Percentiles rank a stretch among this genome's conserved stretches.
These are phyloP conservation scores for Tribolium castaneum DNA, from an alignment of 1,140 invertebrate species.

Conservation along the genomic window DNA sequence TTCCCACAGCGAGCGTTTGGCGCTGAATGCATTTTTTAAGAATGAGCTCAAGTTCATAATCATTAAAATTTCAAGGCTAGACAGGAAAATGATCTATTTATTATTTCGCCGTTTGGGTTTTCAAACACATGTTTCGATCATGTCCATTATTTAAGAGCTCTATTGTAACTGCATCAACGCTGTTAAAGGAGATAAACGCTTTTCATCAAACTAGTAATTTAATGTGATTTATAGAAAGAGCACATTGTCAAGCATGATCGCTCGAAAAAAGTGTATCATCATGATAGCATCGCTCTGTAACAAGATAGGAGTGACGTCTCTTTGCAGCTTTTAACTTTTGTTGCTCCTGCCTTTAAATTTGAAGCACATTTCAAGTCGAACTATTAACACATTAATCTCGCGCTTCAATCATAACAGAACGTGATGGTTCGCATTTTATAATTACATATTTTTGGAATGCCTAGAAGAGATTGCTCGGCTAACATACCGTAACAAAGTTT, in stretches of 20 bases:
- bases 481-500: slow-evolving; percentile 32
- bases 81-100: neutral
- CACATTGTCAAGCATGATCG: neutral
- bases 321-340: neutral
- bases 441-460: slow-evolving; percentile 9
- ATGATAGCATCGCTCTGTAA: neutral
- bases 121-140: slow-evolving; percentile 15
- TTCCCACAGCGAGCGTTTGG: too few species aligned
- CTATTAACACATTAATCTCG: too few species aligned
- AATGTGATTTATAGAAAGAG: slow-evolving; percentile 11
- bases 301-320: neutral
- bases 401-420: neutral
- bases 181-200: slow-evolving; percentile 18
- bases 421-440: neutral
- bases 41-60: too few species aligned
- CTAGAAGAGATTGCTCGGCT: neutral
- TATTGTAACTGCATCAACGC: slow-evolving; percentile 9
- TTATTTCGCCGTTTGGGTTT: neutral
- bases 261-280: neutral
- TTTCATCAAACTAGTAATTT: slow-evolving; percentile 37
- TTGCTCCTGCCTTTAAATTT: too few species aligned
- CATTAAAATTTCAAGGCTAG: too few species aligned
- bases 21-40: too few species aligned
- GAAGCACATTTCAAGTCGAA: too few species aligned
- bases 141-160: slow-evolving; percentile 11